Evolutionary conservation across 2,113 vertebrate species (phyloP).

Genomic region (Myiozetetes cayanensis): DNA sequence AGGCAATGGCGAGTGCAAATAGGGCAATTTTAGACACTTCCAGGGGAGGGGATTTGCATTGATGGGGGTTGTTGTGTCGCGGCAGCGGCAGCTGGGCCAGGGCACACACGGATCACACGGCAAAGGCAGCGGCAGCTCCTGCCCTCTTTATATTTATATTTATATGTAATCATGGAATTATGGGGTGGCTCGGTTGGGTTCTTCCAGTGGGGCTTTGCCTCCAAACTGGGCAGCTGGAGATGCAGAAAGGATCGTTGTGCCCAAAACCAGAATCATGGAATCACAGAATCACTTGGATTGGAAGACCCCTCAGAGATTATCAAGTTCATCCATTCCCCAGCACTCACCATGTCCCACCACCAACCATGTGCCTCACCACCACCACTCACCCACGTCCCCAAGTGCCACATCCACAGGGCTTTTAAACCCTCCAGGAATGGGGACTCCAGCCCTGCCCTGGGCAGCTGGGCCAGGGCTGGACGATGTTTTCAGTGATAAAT

Average conservation of each 20-base stretch:
- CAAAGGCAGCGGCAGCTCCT: no score
- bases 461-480: neutral
- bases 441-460: neutral
- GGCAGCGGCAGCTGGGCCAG: neutral
- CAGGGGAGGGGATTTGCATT: neutral
- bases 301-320: neutral
- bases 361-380: neutral
- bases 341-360: neutral
- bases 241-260: neutral
- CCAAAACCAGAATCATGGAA: neutral
- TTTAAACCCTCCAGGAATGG: neutral
- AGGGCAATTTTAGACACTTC: neutral
- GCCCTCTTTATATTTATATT: no score
- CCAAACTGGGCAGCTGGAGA: neutral
- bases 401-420: neutral
- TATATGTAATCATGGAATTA: neutral
- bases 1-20: slow-evolving; percentile 9
- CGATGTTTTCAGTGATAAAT: neutral
- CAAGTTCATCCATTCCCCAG: neutral
- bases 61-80: neutral
- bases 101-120: accelerated
- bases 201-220: neutral
- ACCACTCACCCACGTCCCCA: neutral
- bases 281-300: neutral
- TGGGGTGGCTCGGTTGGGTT: neutral